These are phyloP conservation scores for Melitaea athalia DNA, from an alignment of 2,888 invertebrate genomes.

Conservation along the genomic window DNA sequence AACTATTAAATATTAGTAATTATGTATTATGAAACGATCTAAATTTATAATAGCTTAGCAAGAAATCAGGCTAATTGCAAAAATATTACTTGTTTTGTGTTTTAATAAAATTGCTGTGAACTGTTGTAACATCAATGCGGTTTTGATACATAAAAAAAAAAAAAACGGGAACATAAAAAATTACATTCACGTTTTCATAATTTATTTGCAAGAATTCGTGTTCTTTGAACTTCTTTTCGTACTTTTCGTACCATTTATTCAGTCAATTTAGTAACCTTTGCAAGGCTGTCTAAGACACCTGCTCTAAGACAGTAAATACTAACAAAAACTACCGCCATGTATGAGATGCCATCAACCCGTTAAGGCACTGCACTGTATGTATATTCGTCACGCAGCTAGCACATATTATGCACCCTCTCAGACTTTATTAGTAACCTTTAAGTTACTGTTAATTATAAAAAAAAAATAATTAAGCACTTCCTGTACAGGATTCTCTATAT, in stretches of 20 bases:
- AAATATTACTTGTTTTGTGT: too few relatives aligned
- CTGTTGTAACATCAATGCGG: too few relatives aligned
- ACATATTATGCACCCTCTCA: constrained; percentile 48
- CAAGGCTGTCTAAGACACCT: constrained; percentile 9
- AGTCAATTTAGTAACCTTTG: constrained; percentile 3
- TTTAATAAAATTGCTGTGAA: too few relatives aligned
- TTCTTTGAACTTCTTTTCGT: neutral
- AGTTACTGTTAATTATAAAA: constrained; percentile 37
- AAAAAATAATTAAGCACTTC: constrained; percentile 29
- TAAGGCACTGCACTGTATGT: constrained; percentile 30
- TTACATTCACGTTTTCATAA: neutral
- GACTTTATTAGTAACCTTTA: constrained; percentile 45
- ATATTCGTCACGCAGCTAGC: constrained; percentile 42
- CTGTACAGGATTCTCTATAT: constrained; percentile 11
- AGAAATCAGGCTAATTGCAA: too few relatives aligned
- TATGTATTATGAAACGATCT: too few relatives aligned
- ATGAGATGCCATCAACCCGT: constrained; percentile 43
- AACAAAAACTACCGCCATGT: constrained; percentile 38
- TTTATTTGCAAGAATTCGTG: neutral
- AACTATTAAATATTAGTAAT: too few relatives aligned
- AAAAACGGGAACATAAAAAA: too few relatives aligned
- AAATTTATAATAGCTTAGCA: too few relatives aligned
- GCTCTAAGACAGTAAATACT: constrained; percentile 5
- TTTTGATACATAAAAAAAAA: too few relatives aligned
- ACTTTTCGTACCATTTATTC: constrained; percentile 1